These are phyloP conservation scores for Oophaga sylvatica DNA, from an alignment of 2,797 vertebrate genomes.

Conservation along the genomic window DNA sequence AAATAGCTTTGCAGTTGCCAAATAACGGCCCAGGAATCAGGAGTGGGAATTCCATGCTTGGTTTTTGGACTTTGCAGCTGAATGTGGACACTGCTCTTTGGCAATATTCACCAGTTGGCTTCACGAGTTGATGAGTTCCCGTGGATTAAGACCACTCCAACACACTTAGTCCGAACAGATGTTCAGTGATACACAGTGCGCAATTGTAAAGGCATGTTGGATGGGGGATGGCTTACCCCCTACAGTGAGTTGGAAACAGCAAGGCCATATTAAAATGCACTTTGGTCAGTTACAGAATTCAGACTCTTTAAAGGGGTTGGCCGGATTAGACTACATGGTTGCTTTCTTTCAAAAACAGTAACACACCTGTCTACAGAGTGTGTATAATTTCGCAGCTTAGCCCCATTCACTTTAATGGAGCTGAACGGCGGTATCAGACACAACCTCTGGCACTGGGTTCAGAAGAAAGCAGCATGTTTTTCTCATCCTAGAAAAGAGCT, in stretches of 20 bases:
- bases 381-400: not conserved
- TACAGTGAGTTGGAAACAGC: not conserved
- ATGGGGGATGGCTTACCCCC: constrained; percentile 3
- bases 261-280: not conserved
- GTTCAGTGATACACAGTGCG: constrained; percentile 14
- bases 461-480: not conserved
- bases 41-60: not conserved
- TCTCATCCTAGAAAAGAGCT: too few species aligned
- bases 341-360: not conserved
- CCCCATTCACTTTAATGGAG: too few species aligned
- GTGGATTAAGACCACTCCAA: not conserved
- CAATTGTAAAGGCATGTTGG: constrained; percentile 21
- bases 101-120: not conserved
- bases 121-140: not conserved
- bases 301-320: not conserved
- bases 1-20: constrained; percentile 8
- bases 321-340: not conserved
- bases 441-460: not conserved
- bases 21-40: not conserved
- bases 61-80: too few species aligned
- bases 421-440: not conserved
- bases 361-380: not conserved
- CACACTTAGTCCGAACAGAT: constrained; percentile 1
- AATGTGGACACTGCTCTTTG: not conserved
- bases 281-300: not conserved